Base-by-base conservation (phyloP, 2,888 invertebrate genomes). In the Cyaniris semiargus region DNA sequence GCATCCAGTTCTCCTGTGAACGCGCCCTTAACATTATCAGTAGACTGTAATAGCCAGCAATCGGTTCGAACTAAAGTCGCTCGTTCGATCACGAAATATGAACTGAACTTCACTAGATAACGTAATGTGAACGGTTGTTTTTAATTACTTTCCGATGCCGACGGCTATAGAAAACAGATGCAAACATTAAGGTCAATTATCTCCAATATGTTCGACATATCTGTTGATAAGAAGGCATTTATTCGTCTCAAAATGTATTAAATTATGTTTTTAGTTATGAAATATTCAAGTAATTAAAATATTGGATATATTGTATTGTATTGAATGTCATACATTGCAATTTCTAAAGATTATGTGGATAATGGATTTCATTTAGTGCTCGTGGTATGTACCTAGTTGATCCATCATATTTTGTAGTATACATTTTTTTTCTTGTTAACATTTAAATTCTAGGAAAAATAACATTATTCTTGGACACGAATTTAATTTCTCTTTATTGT, bases 61-160 rank as follows among this genome's bases (percentile, higher is more conserved):
- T 90, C 83, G 87, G 87, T 87, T 86, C 80, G 75, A 83, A 90
- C 89, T 89, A 88, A 88, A 88, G 85, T 87, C 87, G 86, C 88
- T 89, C 82, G 80, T 81, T 81, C 83, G 84, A 85, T 87, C 87
- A 87, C 88, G 85, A 89, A 89, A 87, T 86, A 87, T 86, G 85
- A 87, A 84, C 81, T 84, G 83, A 84, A 82, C 81, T 78, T 81
- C 84, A 86, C 85, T 85, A 88, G 90, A 91, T 91, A 90, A 88
- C 84, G 82, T 81, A 88, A 90, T 87, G 88, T 88, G 86, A 89
- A 90, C 89, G 86, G 88, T 86, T 88, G 90, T 90, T 91, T 88
- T 84, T 86, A 89, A 92, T 88, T 82, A 88, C 87, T 90, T 88
- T 88, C 84, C 87, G 86, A 84, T 84, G 86, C 88, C 86, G 82